A percentile compares a stretch with the other conserved stretches of the same genome.
Conservation (phyloP, 2,113 vertebrate species). For the Vanacampus margaritifer region DNA sequence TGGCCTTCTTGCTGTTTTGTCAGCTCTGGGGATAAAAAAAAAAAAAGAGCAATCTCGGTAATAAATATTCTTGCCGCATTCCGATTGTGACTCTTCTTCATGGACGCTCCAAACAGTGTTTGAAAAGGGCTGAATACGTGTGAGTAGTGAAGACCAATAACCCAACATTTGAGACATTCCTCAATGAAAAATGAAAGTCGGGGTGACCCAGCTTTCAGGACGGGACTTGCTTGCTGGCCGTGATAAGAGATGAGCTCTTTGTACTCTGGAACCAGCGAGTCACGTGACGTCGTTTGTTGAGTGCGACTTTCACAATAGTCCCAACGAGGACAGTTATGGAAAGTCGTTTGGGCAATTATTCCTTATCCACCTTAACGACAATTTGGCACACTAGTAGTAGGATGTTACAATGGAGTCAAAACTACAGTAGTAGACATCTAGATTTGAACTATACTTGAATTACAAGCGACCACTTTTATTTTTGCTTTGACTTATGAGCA, state of each 20-base stretch:
- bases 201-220: conserved; percentile 49
- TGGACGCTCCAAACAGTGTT: neutral
- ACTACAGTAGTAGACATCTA: too few relatives aligned
- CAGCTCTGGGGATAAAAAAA: neutral
- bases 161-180: too few relatives aligned
- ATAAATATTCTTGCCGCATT: neutral
- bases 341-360: neutral
- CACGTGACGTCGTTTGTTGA: conserved; percentile 46
- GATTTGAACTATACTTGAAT: too few relatives aligned
- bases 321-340: neutral
- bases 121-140: conserved; percentile 10
- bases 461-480: too few relatives aligned
- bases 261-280: conserved; percentile 54
- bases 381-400: too few relatives aligned
- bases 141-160: too few relatives aligned
- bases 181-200: conserved; percentile 32
- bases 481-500: too few relatives aligned
- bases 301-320: conserved; percentile 34
- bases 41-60: neutral
- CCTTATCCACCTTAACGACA: neutral
- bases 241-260: conserved; percentile 49
- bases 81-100: too few relatives aligned
- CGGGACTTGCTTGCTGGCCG: conserved; percentile 51
- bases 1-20: conserved; percentile 16
- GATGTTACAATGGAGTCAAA: too few relatives aligned